Evolutionary conservation across 2,113 vertebrate species (phyloP).

Genomic region (Poeciliopsis occidentalis): DNA sequence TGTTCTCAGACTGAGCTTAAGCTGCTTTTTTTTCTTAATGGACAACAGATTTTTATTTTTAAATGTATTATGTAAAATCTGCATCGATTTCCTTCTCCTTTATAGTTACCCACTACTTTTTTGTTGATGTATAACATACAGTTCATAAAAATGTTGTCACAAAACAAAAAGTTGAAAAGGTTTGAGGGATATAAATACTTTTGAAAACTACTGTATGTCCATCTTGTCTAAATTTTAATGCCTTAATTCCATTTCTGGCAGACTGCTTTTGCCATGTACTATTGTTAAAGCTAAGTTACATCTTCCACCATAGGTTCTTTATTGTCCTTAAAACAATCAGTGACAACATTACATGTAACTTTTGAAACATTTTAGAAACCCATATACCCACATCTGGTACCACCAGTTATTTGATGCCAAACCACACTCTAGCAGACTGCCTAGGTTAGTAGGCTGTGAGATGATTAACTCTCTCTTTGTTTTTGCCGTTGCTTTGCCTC

Average conservation of each 20-base stretch:
- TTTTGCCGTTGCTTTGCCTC: slow-evolving; percentile 66
- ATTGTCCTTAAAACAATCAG: slow-evolving; percentile 30
- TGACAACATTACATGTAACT: slow-evolving; percentile 40
- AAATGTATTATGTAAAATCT: no score
- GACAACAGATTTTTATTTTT: neutral
- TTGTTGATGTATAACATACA: neutral
- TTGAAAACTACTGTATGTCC: no score
- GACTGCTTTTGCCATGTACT: neutral
- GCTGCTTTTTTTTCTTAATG: neutral
- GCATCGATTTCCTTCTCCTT: no score
- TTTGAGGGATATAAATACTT: neutral
- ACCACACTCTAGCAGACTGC: slow-evolving; percentile 50
- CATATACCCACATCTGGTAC: slow-evolving; percentile 62
- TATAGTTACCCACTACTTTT: neutral
- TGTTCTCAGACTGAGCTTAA: neutral
- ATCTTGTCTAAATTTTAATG: neutral
- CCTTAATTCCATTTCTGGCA: neutral
- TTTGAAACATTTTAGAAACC: slow-evolving; percentile 39
- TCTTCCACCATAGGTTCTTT: neutral
- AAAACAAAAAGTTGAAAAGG: neutral
- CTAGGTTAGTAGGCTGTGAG: slow-evolving; percentile 65
- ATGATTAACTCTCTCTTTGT: slow-evolving; percentile 79
- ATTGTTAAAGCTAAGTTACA: neutral
- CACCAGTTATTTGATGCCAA: slow-evolving; percentile 69
- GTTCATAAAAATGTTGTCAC: neutral